A percentile compares a stretch with the other conserved stretches of the same genome.
Evolutionary conservation across 2,797 vertebrate species (phyloP).

Genomic region (Muraenolepis orangiensis): DNA sequence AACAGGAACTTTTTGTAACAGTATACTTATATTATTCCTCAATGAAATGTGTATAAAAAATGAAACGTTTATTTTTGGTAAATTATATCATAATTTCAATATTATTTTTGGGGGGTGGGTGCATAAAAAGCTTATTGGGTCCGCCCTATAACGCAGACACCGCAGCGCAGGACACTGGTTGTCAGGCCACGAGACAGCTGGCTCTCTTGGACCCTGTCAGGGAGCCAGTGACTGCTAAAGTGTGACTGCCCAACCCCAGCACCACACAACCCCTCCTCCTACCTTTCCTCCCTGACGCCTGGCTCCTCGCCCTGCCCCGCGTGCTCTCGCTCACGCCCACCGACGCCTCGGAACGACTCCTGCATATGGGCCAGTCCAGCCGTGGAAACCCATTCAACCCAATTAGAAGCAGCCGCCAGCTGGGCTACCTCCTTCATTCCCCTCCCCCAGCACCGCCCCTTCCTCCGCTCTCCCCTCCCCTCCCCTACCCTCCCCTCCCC

Average conservation of each 20-base stretch:
- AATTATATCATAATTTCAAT: too few relatives aligned
- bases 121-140: too few relatives aligned
- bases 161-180: conserved; percentile 48
- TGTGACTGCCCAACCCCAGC: conserved; percentile 53
- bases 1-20: too few relatives aligned
- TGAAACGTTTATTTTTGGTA: too few relatives aligned
- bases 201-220: conserved; percentile 61
- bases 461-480: conserved; percentile 23
- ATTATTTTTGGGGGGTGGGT: too few relatives aligned
- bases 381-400: conserved; percentile 69
- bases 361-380: conserved; percentile 72
- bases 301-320: neutral
- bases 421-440: conserved; percentile 62
- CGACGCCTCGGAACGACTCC: conserved; percentile 31
- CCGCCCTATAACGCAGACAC: too few relatives aligned
- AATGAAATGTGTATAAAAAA: too few relatives aligned
- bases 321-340: conserved; percentile 6
- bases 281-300: neutral
- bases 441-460: conserved; percentile 31
- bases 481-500: conserved; percentile 39
- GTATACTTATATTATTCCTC: too few relatives aligned
- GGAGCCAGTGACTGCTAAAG: conserved; percentile 65
- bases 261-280: neutral
- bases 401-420: conserved; percentile 74
- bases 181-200: conserved; percentile 74